These are phyloP conservation scores for Trichomalopsis sarcophagae DNA, from an alignment of 1,140 invertebrate genomes.

Conservation along the genomic window DNA sequence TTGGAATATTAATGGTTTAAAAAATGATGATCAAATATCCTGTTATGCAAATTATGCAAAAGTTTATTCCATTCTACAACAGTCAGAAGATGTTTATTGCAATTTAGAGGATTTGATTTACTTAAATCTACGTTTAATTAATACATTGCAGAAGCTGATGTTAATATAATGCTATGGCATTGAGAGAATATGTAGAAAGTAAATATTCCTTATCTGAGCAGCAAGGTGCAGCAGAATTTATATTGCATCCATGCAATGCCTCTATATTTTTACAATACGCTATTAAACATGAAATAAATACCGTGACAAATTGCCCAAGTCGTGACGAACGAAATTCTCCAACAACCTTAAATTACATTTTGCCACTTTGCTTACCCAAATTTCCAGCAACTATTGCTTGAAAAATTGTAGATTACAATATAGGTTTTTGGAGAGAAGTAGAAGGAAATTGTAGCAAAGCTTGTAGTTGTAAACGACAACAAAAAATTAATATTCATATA, in stretches of 20 bases:
- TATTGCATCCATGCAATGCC: background rate
- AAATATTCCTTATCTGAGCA: background rate
- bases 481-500: background rate
- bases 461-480: background rate
- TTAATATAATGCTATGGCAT: background rate
- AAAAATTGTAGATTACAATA: background rate
- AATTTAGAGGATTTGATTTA: background rate
- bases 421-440: background rate
- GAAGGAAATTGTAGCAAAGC: background rate
- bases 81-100: conserved; percentile 1
- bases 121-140: background rate
- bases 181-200: background rate
- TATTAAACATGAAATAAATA: background rate
- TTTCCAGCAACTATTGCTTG: too few species aligned
- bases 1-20: too few species aligned
- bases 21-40: too few species aligned
- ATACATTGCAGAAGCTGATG: background rate
- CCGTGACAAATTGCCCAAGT: background rate
- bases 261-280: background rate
- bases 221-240: background rate
- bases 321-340: background rate
- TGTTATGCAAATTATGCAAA: too few species aligned
- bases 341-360: background rate
- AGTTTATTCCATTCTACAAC: background rate
- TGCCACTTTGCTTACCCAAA: background rate